Evolutionary conservation across 2,113 vertebrate species (phyloP).

Genomic region (Phalacrocorax aristotelis): DNA sequence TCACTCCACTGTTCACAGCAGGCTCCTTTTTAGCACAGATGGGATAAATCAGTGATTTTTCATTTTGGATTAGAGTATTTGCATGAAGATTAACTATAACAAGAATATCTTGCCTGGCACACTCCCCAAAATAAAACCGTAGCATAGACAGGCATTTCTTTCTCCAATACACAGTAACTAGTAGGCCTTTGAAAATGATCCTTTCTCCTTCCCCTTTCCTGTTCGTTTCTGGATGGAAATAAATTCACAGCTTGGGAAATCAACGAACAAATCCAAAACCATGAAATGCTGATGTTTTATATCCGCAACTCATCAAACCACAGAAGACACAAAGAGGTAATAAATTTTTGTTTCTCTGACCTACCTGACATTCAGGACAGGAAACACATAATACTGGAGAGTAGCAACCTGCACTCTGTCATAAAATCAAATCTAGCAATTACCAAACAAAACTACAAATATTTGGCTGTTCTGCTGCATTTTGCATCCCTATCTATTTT

Average conservation of each 20-base stretch:
- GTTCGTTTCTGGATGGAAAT: not conserved
- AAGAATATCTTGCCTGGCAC: not conserved
- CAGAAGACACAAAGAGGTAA: not conserved
- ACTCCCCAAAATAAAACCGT: not conserved
- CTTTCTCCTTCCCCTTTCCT: not conserved
- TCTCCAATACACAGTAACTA: not conserved
- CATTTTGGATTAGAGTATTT: not conserved
- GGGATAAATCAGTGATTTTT: not conserved
- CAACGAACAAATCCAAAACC: not conserved
- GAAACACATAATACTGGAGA: not conserved
- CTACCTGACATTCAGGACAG: not conserved
- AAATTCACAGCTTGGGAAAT: not conserved
- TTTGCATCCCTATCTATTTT: not conserved
- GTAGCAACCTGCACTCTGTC: not conserved
- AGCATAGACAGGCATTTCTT: not conserved
- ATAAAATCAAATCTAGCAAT: not conserved
- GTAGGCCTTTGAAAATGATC: not conserved
- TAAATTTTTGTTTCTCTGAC: not conserved
- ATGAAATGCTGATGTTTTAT: not conserved
- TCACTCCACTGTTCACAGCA: not conserved
- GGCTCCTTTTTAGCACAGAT: not conserved
- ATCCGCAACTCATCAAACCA: not conserved
- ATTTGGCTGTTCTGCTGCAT: not conserved
- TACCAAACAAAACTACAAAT: not conserved
- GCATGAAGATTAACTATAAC: not conserved